Percentiles rank a stretch among this genome's conserved stretches.
Evolutionary conservation across 2,888 invertebrate genomes (phyloP).

Genomic region (Drepana falcataria): DNA sequence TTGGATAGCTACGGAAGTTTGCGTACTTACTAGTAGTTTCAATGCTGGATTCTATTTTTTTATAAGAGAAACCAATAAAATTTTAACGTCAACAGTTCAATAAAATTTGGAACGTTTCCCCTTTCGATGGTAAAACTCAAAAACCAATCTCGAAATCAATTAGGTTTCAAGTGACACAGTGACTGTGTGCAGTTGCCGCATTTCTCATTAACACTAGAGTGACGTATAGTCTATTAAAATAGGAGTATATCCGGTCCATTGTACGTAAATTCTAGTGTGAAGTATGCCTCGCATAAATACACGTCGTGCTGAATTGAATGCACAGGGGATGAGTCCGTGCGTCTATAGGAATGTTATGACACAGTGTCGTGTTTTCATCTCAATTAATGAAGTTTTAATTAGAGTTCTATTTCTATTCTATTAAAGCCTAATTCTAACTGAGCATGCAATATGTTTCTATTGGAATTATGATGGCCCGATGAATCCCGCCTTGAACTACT

Average conservation of each 20-base stretch:
- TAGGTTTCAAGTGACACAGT: background rate
- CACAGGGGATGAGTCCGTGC: background rate
- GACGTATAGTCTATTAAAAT: background rate
- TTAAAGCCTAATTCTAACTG: background rate
- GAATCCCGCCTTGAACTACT: no score
- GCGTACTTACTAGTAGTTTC: background rate
- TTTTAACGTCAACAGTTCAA: no score
- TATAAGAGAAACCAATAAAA: no score
- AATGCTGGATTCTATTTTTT: no score
- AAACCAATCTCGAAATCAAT: background rate
- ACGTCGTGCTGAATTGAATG: background rate
- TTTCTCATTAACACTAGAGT: background rate
- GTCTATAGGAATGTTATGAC: background rate
- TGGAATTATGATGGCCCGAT: no score
- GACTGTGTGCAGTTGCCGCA: background rate
- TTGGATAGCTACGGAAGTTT: background rate
- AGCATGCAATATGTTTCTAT: no score
- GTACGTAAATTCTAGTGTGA: background rate
- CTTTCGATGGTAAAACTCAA: background rate
- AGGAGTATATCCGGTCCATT: background rate
- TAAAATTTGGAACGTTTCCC: no score
- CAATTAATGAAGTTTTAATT: background rate
- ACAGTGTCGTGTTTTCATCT: background rate
- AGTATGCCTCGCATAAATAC: background rate
- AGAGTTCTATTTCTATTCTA: no score